A percentile compares a stretch with the other conserved stretches of the same genome.
phyloP scores from a whole-genome alignment of 2,113 vertebrate genomes.

The Sinocyclocheilus maitianheensis region DNA sequence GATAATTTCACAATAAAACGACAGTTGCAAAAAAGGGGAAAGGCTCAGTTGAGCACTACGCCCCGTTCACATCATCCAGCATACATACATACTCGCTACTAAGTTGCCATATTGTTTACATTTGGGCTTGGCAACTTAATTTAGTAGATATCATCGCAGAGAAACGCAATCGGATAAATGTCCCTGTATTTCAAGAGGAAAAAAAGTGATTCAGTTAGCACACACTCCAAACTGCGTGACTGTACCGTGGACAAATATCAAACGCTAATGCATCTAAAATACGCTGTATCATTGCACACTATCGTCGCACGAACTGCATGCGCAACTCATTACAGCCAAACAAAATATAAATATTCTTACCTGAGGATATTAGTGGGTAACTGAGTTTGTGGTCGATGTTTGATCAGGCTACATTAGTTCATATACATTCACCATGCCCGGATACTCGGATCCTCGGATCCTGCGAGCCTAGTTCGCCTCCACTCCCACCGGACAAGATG shows the following conservation, averaged over 20 bases:
- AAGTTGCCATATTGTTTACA: conserved; percentile 30
- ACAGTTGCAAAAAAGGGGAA: background rate
- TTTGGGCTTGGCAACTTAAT: background rate
- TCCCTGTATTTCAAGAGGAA: background rate
- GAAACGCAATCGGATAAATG: background rate
- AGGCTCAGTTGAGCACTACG: background rate
- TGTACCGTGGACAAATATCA: background rate
- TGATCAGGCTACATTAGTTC: conserved; percentile 9
- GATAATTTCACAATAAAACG: background rate
- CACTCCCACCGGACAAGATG: background rate
- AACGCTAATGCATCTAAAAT: background rate
- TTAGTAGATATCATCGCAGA: background rate
- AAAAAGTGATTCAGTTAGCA: background rate
- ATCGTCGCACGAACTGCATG: no score
- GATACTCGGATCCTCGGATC: no score
- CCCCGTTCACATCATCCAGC: background rate
- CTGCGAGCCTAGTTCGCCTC: background rate
- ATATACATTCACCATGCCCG: background rate
- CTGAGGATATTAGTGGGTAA: background rate
- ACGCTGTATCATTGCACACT: background rate
- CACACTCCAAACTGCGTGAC: background rate
- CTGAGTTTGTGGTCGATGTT: background rate
- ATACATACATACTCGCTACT: background rate
- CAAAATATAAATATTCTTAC: background rate
- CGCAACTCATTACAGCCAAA: background rate